Percentiles rank a stretch among this genome's conserved stretches.
These are phyloP conservation scores for Polyodon spathula DNA, from an alignment of 2,113 vertebrate genomes.

Conservation along the genomic window DNA sequence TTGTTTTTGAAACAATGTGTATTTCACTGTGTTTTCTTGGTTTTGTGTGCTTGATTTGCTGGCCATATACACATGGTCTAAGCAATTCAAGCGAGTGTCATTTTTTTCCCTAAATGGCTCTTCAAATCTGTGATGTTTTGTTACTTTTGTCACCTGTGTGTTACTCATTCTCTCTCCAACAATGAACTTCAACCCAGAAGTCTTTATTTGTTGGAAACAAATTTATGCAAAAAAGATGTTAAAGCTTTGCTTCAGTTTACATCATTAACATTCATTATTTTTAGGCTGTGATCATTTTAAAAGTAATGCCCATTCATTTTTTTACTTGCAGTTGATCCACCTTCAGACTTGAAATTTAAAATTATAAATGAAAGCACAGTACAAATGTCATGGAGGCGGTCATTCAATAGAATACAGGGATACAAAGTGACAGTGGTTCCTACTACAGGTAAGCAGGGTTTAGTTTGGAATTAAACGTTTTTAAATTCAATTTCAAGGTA, in stretches of 20 bases:
- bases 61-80: constrained; percentile 64
- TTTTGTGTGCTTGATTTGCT: constrained; percentile 79
- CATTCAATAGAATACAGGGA: constrained; percentile 70
- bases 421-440: constrained; percentile 80
- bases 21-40: constrained; percentile 70
- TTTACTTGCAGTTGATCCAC: constrained; percentile 76
- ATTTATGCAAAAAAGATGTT: constrained; percentile 72
- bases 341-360: constrained; percentile 88
- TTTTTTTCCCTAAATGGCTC: constrained; percentile 78
- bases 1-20: constrained; percentile 73
- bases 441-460: constrained; percentile 66
- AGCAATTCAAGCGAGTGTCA: constrained; percentile 84
- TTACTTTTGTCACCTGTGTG: constrained; percentile 62
- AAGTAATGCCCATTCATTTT: constrained; percentile 38
- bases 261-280: constrained; percentile 20
- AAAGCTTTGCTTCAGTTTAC: constrained; percentile 45
- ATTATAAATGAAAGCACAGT: constrained; percentile 90
- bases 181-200: constrained; percentile 65
- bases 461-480: constrained; percentile 10
- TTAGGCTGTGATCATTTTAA: constrained; percentile 21
- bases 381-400: constrained; percentile 81
- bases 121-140: constrained; percentile 58
- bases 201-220: constrained; percentile 78
- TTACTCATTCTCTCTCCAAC: constrained; percentile 67
- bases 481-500: too few species aligned